Percentiles rank a stretch among this genome's conserved stretches.
Conservation (phyloP, 2,888 invertebrate genomes). For the Gandaritis pyraliata region DNA sequence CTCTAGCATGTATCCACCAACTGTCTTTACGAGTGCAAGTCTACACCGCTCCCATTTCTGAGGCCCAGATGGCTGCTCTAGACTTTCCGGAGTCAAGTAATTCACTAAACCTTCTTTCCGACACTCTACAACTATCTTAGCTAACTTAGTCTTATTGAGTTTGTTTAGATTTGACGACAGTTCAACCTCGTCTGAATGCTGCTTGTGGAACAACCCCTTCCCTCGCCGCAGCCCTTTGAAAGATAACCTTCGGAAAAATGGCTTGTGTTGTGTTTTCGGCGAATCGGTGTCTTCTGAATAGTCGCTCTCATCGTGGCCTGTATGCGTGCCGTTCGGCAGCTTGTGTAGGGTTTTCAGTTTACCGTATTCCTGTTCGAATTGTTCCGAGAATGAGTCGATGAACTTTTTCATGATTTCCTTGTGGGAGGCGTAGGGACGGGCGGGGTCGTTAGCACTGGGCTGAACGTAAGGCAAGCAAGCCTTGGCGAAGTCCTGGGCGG, state of each 20-base stretch:
- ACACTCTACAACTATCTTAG: slow-evolving; percentile 96
- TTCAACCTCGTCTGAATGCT: slow-evolving; percentile 94
- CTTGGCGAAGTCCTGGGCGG: slow-evolving; percentile 95
- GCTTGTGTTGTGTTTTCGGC: slow-evolving; percentile 91
- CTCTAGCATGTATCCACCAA: slow-evolving; percentile 97
- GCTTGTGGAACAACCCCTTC: slow-evolving; percentile 94
- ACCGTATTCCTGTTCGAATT: slow-evolving; percentile 92
- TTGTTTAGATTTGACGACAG: slow-evolving; percentile 86
- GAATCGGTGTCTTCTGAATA: slow-evolving; percentile 92
- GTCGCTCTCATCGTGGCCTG: slow-evolving; percentile 85
- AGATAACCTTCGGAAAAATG: slow-evolving; percentile 93
- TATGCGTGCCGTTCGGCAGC: slow-evolving; percentile 77
- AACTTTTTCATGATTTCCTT: slow-evolving; percentile 92
- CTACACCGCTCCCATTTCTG: slow-evolving; percentile 98
- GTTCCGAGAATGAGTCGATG: slow-evolving; percentile 92
- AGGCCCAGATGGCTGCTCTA: slow-evolving; percentile 92
- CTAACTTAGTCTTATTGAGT: slow-evolving; percentile 92
- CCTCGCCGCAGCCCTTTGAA: slow-evolving; percentile 94
- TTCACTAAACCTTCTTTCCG: slow-evolving; percentile 97
- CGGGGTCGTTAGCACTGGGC: slow-evolving; percentile 87
- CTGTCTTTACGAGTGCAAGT: slow-evolving; percentile 95
- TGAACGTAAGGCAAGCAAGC: slow-evolving; percentile 92
- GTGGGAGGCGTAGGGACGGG: slow-evolving; percentile 87
- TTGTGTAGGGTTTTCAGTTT: slow-evolving; percentile 76
- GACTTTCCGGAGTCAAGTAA: slow-evolving; percentile 95